Conservation (phyloP, 2,797 vertebrate species). For the Peromyscus attwateri region DNA sequence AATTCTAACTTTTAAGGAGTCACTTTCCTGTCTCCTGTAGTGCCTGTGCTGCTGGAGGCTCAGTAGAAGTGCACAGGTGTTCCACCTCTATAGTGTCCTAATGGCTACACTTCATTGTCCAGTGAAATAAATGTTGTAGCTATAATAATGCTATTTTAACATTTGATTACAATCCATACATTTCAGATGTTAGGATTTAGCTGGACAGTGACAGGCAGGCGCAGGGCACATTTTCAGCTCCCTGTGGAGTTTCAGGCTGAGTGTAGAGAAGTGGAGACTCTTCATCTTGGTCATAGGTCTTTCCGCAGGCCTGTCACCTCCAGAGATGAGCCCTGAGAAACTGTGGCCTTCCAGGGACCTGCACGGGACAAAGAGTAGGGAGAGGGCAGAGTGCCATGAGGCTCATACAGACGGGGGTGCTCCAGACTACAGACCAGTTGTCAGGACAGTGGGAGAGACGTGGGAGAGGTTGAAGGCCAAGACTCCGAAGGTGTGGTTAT, state of each 20-base stretch:
- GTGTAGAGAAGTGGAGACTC: background rate
- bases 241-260: background rate
- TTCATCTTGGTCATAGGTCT: background rate
- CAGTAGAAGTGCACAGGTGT: background rate
- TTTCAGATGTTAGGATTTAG: background rate
- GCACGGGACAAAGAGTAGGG: background rate
- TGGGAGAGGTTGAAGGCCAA: no score
- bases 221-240: background rate
- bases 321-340: background rate
- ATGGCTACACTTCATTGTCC: background rate
- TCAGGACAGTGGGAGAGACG: accelerated
- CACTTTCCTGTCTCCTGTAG: background rate
- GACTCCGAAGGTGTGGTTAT: background rate
- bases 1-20: background rate
- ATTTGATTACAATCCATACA: no score
- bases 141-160: background rate
- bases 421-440: background rate
- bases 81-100: background rate
- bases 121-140: background rate
- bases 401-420: accelerated
- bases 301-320: background rate
- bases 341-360: background rate
- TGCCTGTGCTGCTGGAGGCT: background rate
- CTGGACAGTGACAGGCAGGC: background rate
- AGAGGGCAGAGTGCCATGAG: background rate